Conservation (phyloP, 2,113 vertebrate genomes). For the Lichenostomus cassidix region DNA sequence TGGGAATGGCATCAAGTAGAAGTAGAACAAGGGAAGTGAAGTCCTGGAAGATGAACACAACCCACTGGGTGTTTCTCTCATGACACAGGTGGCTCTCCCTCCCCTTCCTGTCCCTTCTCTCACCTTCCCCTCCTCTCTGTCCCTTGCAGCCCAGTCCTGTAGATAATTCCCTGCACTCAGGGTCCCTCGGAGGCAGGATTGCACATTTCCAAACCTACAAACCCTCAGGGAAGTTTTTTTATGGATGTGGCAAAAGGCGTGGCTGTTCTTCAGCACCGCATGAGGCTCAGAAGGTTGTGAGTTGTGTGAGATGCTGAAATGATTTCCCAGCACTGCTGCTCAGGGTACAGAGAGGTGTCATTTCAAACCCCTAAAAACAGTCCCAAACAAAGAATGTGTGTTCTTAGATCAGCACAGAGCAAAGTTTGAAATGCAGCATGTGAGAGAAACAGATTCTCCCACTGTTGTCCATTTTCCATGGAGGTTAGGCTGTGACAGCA, state of each 20-base stretch:
- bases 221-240: not conserved
- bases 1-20: constrained; percentile 7
- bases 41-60: not conserved
- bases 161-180: not conserved
- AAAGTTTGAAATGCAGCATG: not conserved
- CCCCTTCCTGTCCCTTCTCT: not conserved
- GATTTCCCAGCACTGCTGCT: not conserved
- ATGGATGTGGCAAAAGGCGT: rapidly evolving
- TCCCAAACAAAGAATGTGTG: not conserved
- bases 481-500: not conserved
- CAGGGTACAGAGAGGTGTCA: not conserved
- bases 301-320: not conserved
- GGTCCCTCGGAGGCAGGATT: rapidly evolving
- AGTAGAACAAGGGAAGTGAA: not conserved
- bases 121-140: not conserved
- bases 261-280: not conserved
- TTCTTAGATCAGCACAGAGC: not conserved
- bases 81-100: not conserved
- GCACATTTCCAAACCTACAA: not conserved
- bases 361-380: not conserved
- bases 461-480: not conserved
- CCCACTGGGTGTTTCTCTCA: not conserved
- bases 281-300: not conserved
- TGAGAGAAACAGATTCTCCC: not conserved
- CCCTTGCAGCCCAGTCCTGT: not conserved